These are phyloP conservation scores for Syrmaticus mikado DNA, from an alignment of 2,113 vertebrate genomes.

Conservation along the genomic window DNA sequence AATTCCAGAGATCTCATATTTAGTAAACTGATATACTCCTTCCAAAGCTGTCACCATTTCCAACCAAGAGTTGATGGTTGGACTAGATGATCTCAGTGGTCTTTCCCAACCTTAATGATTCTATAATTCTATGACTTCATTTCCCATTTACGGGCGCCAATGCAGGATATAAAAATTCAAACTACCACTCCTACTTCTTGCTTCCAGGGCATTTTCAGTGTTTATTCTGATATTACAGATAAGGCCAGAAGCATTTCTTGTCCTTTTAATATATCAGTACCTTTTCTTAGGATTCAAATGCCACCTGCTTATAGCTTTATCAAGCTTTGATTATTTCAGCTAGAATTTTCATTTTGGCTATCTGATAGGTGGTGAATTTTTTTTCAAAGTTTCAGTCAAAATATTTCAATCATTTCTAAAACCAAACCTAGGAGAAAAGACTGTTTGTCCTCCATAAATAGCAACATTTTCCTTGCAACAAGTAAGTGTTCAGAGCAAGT, in stretches of 20 bases:
- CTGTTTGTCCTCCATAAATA: background rate
- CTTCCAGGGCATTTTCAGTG: background rate
- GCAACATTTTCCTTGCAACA: background rate
- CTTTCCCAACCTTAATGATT: too few species aligned
- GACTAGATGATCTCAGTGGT: too few species aligned
- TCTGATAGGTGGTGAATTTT: background rate
- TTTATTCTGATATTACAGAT: background rate
- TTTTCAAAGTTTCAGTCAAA: slow-evolving; percentile 19
- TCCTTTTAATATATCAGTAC: background rate
- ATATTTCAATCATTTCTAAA: background rate
- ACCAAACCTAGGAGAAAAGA: background rate
- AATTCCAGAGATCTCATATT: background rate
- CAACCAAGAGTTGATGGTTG: too few species aligned
- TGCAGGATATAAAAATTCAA: background rate
- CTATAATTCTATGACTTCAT: background rate
- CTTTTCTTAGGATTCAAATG: background rate
- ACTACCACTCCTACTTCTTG: background rate
- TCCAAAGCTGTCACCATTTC: background rate
- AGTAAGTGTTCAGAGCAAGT: background rate
- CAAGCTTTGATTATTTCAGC: background rate
- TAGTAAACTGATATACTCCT: background rate
- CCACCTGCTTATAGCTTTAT: background rate
- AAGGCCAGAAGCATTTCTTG: background rate
- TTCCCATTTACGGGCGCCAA: background rate
- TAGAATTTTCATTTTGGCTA: background rate